Evolutionary conservation across 2,888 invertebrate species (phyloP), one percentile per base, ranked within the genome.

Genomic region (Lasiommata megera): DNA sequence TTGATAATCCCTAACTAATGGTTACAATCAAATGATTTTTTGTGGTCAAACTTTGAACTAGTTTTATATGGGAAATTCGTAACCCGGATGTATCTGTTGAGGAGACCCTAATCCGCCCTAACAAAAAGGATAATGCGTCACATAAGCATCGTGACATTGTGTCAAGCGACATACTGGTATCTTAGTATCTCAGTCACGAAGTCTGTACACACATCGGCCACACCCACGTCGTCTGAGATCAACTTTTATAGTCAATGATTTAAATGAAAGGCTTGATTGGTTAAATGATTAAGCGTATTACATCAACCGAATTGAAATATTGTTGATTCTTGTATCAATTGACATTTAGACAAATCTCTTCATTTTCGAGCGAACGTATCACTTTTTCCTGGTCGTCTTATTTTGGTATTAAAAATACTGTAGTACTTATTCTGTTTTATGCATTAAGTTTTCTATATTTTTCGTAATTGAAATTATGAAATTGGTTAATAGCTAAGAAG

Each of bases 241-340:
- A 61, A 63, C 54, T 66, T 71, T 68, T 68, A 68, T 68, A 65
- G 68, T 58, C 56, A 59, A 62, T 51, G 62, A 61, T 66, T 68
- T 65, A 62, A 67, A 67, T 65, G 61, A 62, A 65, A 63, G 52
- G 44, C 58, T 67, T 64, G 64, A 65, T 67, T 66, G 62, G 61
- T 62, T 48, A 57, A 63, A 65, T 65, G 65, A 65, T 62, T 62
- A 60, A 62, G 56, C 58, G 56, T 56, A 62, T 66, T 62, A 64
- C 62, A 52, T 60, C 60, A 63, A 61, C 59, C 31, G 58, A 55
- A 60, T 62, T 60, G 57, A 60, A 66, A 63, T 48, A 56, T 52
- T 53, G 44, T 56, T 44, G 37, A 57, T 70, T n/a, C 14, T 46
- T 31, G 29, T 31, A 77, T 80, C 77, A 79, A 77, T 69, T 68